Percentiles rank a stretch among this genome's conserved stretches.
Conservation (phyloP, 2,888 invertebrate species). For the Hydroisotoma schaefferi region DNA sequence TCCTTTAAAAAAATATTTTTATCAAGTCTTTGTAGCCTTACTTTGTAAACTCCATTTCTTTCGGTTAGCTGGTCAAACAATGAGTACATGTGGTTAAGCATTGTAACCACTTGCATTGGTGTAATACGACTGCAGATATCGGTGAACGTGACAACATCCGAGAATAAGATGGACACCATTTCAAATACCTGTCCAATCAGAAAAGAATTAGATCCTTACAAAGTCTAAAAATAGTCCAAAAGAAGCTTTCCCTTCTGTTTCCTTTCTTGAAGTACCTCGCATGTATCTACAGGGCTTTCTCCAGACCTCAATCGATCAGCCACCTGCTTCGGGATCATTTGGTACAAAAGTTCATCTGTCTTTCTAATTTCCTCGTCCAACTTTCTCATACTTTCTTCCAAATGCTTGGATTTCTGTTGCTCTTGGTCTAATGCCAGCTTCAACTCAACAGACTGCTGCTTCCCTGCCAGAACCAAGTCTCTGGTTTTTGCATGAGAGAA, state of each 20-base stretch:
- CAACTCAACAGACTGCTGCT: constrained; percentile 94
- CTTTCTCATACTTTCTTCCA: constrained; percentile 94
- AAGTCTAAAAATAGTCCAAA: not conserved
- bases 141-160: constrained; percentile 96
- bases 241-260: not conserved
- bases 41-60: constrained; percentile 90
- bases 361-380: constrained; percentile 92
- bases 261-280: constrained; percentile 90
- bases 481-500: constrained; percentile 56
- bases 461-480: constrained; percentile 91
- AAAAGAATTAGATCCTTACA: too few relatives aligned
- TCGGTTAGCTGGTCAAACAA: constrained; percentile 92
- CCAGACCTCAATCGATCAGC: constrained; percentile 89
- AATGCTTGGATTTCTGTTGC: constrained; percentile 90
- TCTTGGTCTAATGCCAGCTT: constrained; percentile 94
- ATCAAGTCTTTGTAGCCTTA: constrained; percentile 51
- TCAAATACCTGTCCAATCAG: constrained; percentile 94
- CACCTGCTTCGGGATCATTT: constrained; percentile 98
- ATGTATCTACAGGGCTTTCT: constrained; percentile 93
- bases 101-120: constrained; percentile 96
- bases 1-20: too few relatives aligned
- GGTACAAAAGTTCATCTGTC: constrained; percentile 91
- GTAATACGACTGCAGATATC: constrained; percentile 93
- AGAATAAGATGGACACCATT: constrained; percentile 91
- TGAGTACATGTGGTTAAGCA: constrained; percentile 97